These are phyloP conservation scores for Protomyctophum bolini DNA, from an alignment of 2,113 vertebrate genomes.

Conservation along the genomic window DNA sequence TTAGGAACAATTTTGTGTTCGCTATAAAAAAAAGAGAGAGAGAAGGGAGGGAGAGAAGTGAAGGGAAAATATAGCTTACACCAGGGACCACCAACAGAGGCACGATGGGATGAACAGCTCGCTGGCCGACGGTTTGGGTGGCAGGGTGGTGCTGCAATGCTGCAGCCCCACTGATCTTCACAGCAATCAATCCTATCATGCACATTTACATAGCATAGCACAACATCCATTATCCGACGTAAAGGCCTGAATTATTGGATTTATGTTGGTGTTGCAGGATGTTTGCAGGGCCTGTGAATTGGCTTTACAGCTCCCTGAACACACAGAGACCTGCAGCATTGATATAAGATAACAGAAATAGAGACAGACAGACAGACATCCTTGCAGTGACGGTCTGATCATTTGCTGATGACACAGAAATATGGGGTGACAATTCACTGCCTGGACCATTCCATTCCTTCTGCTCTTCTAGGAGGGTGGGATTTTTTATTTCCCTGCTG, in stretches of 20 bases:
- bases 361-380: constrained; percentile 19
- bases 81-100: constrained; percentile 82
- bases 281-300: constrained; percentile 63
- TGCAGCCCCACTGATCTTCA: constrained; percentile 63
- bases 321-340: constrained; percentile 60
- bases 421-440: constrained; percentile 67
- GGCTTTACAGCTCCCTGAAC: constrained; percentile 51
- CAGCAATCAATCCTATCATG: constrained; percentile 75
- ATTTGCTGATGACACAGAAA: constrained; percentile 32
- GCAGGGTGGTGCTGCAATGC: constrained; percentile 74
- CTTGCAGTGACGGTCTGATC: neutral
- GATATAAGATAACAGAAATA: constrained; percentile 15
- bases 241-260: constrained; percentile 70
- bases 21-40: constrained; percentile 76
- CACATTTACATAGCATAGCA: constrained; percentile 59
- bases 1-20: constrained; percentile 87
- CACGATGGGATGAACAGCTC: constrained; percentile 70
- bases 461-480: constrained; percentile 49
- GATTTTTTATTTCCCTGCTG: constrained; percentile 58
- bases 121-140: constrained; percentile 79
- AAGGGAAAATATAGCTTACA: constrained; percentile 82
- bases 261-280: constrained; percentile 69
- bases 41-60: constrained; percentile 70
- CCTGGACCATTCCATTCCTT: constrained; percentile 65
- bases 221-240: constrained; percentile 71